Conservation (phyloP, 1,140 invertebrate species). For the Argopecten irradians region DNA sequence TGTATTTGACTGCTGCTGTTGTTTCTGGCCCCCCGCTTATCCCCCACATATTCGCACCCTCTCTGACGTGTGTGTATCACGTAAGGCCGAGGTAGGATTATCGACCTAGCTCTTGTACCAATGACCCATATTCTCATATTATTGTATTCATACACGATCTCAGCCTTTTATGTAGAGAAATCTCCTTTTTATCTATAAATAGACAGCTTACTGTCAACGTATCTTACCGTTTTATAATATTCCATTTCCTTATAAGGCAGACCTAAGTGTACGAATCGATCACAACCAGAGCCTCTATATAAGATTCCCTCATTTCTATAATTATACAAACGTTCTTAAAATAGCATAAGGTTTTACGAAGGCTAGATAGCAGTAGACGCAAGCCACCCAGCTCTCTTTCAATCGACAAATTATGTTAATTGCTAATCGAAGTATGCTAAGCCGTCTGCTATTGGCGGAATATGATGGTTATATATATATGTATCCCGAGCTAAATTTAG, state of each 20-base stretch:
- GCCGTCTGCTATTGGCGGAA: slow-evolving; percentile 31
- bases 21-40: not conserved
- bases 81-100: not conserved
- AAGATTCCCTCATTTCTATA: slow-evolving; percentile 41
- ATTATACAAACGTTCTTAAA: slow-evolving; percentile 32
- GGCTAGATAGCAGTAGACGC: slow-evolving; percentile 42
- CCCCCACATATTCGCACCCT: slow-evolving; percentile 6
- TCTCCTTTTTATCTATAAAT: not conserved
- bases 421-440: slow-evolving; percentile 35
- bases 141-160: not conserved
- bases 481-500: slow-evolving; percentile 51
- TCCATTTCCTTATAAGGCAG: not conserved
- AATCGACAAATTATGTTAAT: slow-evolving; percentile 49
- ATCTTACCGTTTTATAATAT: not conserved
- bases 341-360: slow-evolving; percentile 42
- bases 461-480: slow-evolving; percentile 47
- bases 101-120: not conserved
- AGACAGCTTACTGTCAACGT: not conserved
- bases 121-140: not conserved
- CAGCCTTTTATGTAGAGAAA: not conserved
- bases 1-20: not conserved
- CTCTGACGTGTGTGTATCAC: not conserved
- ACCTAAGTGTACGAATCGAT: not conserved
- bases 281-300: slow-evolving; percentile 16
- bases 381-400: slow-evolving; percentile 29